Conservation (phyloP, 2,888 invertebrate species). For the Scelioninae gen. 1 region DNA sequence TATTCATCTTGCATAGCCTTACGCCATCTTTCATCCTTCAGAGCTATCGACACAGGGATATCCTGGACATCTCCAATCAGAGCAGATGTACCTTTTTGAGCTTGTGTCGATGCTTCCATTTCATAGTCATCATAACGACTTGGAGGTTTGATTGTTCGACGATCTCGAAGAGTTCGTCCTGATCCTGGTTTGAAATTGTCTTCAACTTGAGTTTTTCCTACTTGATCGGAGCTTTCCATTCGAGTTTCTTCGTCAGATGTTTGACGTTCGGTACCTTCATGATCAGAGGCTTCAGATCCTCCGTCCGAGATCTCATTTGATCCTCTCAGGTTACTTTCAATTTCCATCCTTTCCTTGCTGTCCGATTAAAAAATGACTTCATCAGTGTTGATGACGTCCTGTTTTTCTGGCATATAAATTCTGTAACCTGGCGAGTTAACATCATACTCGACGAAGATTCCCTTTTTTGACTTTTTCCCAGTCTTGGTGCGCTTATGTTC, state of each 20-base stretch:
- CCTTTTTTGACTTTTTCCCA: neutral
- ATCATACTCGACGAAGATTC: slow-evolving; percentile 7
- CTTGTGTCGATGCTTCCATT: neutral
- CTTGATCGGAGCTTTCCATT: neutral
- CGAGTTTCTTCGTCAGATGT: neutral
- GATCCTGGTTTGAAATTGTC: neutral
- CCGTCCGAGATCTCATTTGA: neutral
- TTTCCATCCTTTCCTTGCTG: slow-evolving; percentile 4
- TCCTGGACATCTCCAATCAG: neutral
- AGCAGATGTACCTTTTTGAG: neutral
- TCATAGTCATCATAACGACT: neutral
- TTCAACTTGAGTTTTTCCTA: neutral
- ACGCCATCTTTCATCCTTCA: slow-evolving; percentile 6
- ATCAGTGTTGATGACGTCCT: neutral
- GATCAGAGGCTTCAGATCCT: neutral
- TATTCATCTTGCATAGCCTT: slow-evolving; percentile 2
- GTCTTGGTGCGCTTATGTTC: neutral
- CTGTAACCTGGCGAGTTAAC: slow-evolving; percentile 2
- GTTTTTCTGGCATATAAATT: neutral
- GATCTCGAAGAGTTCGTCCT: neutral
- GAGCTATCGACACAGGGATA: neutral
- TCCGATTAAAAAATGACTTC: slow-evolving; percentile 3
- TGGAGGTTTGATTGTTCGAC: slow-evolving; percentile 1
- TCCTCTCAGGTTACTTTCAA: neutral
- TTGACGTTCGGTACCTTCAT: neutral